Percentiles rank a stretch among this genome's conserved stretches.
phyloP scores from a whole-genome alignment of 2,113 vertebrate genomes.

The Peromyscus leucopus region DNA sequence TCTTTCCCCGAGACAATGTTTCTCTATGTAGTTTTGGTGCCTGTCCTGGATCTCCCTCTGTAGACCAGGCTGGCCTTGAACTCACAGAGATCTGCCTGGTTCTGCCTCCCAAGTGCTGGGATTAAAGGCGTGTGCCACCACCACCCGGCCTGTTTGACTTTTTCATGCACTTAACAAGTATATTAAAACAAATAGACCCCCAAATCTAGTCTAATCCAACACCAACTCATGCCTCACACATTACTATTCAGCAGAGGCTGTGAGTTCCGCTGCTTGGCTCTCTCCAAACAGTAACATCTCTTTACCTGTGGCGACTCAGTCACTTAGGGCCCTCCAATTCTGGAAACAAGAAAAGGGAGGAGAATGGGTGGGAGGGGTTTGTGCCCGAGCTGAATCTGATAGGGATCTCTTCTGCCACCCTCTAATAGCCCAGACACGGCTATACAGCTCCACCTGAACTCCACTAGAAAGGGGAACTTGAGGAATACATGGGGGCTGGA shows the following conservation, averaged over 20 bases:
- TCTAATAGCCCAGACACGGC: not conserved
- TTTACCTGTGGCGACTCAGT: not conserved
- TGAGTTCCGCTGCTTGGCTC: not conserved
- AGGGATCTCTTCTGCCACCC: not conserved
- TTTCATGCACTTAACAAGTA: conserved; percentile 26
- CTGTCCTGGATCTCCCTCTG: too few relatives aligned
- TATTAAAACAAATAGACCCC: not conserved
- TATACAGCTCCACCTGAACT: not conserved
- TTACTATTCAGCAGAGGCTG: not conserved
- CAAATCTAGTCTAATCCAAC: not conserved
- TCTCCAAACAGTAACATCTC: not conserved
- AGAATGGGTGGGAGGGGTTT: not conserved
- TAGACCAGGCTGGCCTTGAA: too few relatives aligned
- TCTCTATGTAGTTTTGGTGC: too few relatives aligned
- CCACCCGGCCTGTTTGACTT: not conserved
- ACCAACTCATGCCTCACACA: not conserved
- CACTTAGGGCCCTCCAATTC: not conserved
- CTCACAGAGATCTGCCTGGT: too few relatives aligned
- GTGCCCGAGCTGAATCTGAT: not conserved
- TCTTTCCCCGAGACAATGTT: not conserved
- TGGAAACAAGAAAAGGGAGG: not conserved
- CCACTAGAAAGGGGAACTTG: not conserved
- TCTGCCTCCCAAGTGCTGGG: too few relatives aligned
- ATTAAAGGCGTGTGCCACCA: too few relatives aligned
- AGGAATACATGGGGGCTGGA: not conserved